Evolutionary conservation across 1,140 invertebrate species (phyloP).

Genomic region (Tetragonula clypearis): DNA sequence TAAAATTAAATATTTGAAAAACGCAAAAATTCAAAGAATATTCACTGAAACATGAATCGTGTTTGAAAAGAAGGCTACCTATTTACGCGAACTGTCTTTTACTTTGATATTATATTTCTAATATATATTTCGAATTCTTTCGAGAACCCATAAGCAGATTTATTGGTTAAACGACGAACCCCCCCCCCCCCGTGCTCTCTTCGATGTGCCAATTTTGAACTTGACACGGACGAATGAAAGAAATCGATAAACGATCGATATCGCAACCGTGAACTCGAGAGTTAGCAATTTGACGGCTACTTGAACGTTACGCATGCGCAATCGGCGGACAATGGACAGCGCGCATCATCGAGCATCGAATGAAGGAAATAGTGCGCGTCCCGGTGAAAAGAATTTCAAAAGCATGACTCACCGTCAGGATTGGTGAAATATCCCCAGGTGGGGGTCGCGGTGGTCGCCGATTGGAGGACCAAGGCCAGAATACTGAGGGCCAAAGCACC

Average conservation of each 20-base stretch:
- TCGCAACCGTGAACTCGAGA: conserved; percentile 6
- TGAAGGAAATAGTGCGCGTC: conserved; percentile 21
- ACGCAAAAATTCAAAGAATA: background rate
- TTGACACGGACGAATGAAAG: background rate
- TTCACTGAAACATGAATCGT: background rate
- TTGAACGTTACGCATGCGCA: conserved; percentile 14
- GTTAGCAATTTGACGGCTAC: background rate
- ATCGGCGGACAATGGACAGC: background rate
- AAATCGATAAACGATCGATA: conserved; percentile 28
- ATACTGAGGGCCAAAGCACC: conserved; percentile 89
- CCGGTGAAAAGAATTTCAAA: conserved; percentile 39
- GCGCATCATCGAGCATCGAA: conserved; percentile 10
- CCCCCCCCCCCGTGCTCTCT: background rate
- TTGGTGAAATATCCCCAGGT: conserved; percentile 91
- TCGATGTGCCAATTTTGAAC: background rate
- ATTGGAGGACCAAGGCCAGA: conserved; percentile 87
- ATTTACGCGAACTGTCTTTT: background rate
- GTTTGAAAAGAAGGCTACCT: background rate
- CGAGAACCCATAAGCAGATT: background rate
- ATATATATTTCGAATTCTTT: background rate
- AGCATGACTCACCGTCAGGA: conserved; percentile 81
- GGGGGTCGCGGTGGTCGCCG: conserved; percentile 88
- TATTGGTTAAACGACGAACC: background rate
- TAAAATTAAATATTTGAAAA: background rate
- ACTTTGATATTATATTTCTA: background rate